Percentiles rank a stretch among this genome's conserved stretches.
These are phyloP conservation scores for Antennarius maculatus DNA, from an alignment of 2,797 vertebrate genomes.

Conservation along the genomic window DNA sequence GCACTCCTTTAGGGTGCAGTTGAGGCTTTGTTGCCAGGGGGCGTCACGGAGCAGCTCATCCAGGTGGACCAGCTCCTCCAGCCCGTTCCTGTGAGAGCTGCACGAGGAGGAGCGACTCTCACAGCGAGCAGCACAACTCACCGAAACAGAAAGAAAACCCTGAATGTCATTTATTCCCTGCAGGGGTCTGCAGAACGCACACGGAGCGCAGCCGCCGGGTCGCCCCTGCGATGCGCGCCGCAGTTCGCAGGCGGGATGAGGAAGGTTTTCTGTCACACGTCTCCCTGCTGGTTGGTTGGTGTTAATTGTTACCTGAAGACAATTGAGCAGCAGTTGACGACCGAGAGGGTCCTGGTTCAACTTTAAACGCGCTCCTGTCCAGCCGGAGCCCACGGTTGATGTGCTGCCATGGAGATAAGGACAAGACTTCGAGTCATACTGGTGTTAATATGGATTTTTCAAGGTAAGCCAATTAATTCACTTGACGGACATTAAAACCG, in stretches of 20 bases:
- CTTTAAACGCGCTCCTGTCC: conserved; percentile 42
- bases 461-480: conserved; percentile 74
- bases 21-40: conserved; percentile 49
- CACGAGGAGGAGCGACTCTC: conserved; percentile 17
- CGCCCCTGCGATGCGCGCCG: conserved; percentile 37
- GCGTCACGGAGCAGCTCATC: conserved; percentile 58
- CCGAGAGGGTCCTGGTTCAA: conserved; percentile 27
- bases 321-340: conserved; percentile 20
- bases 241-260: conserved; percentile 39
- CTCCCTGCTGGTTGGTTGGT: conserved; percentile 28
- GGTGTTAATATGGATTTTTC: conserved; percentile 71
- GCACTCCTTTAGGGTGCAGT: conserved; percentile 13
- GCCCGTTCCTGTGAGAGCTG: conserved; percentile 4
- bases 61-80: conserved; percentile 46
- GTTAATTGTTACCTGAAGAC: conserved; percentile 59
- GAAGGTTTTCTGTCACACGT: conserved; percentile 15
- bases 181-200: neutral
- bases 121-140: conserved; percentile 4
- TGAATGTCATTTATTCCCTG: no score
- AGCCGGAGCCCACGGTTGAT: conserved; percentile 65
- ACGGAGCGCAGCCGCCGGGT: conserved; percentile 7
- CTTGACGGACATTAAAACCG: conserved; percentile 3
- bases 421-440: conserved; percentile 70
- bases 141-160: neutral
- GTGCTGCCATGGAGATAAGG: conserved; percentile 76